A percentile compares a stretch with the other conserved stretches of the same genome.
These are phyloP conservation scores for Zophobas atratus DNA, from an alignment of 1,140 invertebrate species.

Conservation along the genomic window DNA sequence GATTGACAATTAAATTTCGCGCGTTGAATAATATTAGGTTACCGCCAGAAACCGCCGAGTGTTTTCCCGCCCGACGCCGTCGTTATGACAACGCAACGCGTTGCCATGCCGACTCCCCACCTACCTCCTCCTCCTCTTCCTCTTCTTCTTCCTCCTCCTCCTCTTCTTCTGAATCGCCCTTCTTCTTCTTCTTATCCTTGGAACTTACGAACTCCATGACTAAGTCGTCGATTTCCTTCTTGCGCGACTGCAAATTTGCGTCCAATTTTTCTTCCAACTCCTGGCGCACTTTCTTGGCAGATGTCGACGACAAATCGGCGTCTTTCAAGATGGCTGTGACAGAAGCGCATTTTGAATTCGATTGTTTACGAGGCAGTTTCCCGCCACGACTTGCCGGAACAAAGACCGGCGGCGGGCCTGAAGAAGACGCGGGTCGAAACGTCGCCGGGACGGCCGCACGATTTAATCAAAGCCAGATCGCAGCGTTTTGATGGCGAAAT, in stretches of 20 bases:
- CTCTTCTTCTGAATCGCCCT: constrained; percentile 71
- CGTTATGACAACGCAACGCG: not conserved
- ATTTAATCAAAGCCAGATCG: constrained; percentile 35
- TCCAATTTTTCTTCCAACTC: constrained; percentile 88
- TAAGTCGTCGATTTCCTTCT: constrained; percentile 87
- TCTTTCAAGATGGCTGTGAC: constrained; percentile 87
- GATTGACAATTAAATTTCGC: no score
- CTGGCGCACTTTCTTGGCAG: constrained; percentile 92
- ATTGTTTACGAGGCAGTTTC: constrained; percentile 30
- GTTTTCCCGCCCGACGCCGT: not conserved
- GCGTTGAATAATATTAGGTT: no score
- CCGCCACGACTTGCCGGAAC: constrained; percentile 17
- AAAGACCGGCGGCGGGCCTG: not conserved
- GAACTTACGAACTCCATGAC: constrained; percentile 84
- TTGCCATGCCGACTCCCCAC: not conserved
- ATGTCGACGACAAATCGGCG: constrained; percentile 87
- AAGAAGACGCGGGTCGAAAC: constrained; percentile 4
- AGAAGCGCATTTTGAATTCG: constrained; percentile 9
- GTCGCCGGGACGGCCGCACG: constrained; percentile 2
- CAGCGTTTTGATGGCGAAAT: constrained; percentile 38
- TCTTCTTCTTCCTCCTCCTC: constrained; percentile 76
- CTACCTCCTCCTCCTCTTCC: constrained; percentile 72
- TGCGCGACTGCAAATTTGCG: constrained; percentile 81
- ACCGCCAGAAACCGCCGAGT: no score
- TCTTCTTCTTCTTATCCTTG: constrained; percentile 72